Evolutionary conservation across 2,797 vertebrate species (phyloP), one percentile per base, ranked within the genome.

Genomic region (Anabacerthia variegaticeps): DNA sequence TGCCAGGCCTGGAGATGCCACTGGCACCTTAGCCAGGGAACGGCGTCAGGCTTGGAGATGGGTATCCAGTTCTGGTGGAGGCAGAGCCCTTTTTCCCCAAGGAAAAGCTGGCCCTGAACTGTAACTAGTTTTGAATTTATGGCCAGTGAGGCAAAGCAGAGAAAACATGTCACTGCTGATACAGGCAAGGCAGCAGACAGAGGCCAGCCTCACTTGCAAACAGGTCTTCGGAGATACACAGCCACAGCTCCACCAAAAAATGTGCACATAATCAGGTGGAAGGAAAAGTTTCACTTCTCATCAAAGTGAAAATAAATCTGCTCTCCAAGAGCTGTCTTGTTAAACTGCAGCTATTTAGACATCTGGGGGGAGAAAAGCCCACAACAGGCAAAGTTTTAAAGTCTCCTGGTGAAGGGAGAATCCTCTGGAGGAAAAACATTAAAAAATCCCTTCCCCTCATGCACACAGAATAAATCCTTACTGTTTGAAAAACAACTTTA

Each of bases 361-460:
- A 41, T 66, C 59, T 78, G 36, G 2, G 0, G 0, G 2, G 2
- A 13, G 28, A 15, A 41, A 51, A 6, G 0, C 3, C 5, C 10
- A 18, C 6, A 66, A 21, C 7, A 61, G 12, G 15, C 4, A 28
- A 88, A 85, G 7, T 2, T 71, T 6, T 54, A 34, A 81, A 61
- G 37, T 46, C 13, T 65, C 22, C 49, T 36, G 4, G 22, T 15
- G 88, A 65, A 5, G 14, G 4, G 21, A 80, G 44, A 89, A 73
- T 7, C 2, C 48, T 77, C 39, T 22, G 5, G 32, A 59, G 20
- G 9, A 74, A 36, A 88, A 85, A 7, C 5, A 12, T 30, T 7
- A 66, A 26, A 89, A 63, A 85, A 85, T 43, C 6, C 2, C 14
- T n/a, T 77, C 20, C 3, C 10, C 32, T 71, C 24, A 36, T 0